Conservation (phyloP, 2,113 vertebrate genomes). For the Lophius piscatorius region DNA sequence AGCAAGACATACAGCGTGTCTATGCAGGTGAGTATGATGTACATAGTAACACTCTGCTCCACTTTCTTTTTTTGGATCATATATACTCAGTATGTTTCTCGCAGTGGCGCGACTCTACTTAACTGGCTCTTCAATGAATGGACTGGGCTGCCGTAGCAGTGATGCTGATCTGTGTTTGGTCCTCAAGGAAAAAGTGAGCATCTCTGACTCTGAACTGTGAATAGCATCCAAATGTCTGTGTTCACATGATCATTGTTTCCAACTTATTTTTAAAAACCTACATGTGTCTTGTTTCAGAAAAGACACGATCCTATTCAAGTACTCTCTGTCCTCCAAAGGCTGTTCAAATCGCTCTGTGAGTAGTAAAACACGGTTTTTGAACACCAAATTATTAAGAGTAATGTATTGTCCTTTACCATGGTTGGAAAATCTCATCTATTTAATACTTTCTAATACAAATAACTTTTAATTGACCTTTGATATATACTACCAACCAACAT, state of each 20-base stretch:
- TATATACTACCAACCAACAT: not conserved
- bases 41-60: not conserved
- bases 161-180: constrained; percentile 95
- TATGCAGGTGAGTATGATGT: constrained; percentile 47
- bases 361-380: constrained; percentile 40
- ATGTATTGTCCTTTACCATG: not conserved
- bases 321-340: constrained; percentile 86
- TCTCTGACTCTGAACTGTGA: not conserved
- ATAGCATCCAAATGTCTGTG: not conserved
- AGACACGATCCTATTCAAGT: constrained; percentile 86
- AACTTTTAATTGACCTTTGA: not conserved
- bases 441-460: not conserved
- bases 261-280: constrained; percentile 6
- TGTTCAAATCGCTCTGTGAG: constrained; percentile 92
- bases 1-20: constrained; percentile 86
- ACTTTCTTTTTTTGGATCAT: not conserved
- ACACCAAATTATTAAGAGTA: not conserved
- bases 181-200: constrained; percentile 86
- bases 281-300: constrained; percentile 77
- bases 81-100: constrained; percentile 3
- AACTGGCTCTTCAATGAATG: constrained; percentile 94
- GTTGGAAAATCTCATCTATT: not conserved
- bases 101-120: constrained; percentile 87
- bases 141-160: constrained; percentile 90
- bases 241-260: not conserved